Conservation (phyloP, 1,140 invertebrate species). For the Rhopalosiphum padi region DNA sequence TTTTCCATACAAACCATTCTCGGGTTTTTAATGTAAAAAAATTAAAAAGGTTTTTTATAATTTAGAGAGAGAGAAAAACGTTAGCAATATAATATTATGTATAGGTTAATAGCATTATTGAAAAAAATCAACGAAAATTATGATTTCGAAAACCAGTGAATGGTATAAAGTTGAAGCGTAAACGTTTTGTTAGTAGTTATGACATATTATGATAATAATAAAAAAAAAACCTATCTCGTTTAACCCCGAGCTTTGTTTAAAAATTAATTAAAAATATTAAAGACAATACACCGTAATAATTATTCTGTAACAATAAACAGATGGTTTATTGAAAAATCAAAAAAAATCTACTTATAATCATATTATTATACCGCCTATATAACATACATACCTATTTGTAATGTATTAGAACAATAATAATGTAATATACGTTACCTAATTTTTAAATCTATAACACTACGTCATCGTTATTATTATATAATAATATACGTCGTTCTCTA, state of each 20-base stretch:
- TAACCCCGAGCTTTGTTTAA: neutral
- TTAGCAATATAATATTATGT: neutral
- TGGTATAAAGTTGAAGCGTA: neutral
- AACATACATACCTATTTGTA: too few relatives aligned
- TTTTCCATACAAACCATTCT: neutral
- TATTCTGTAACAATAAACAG: conserved; percentile 13
- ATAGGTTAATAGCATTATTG: neutral
- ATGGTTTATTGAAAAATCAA: neutral
- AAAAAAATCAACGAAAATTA: neutral
- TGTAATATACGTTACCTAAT: neutral
- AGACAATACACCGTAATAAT: neutral
- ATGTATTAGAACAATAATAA: neutral
- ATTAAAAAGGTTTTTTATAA: neutral
- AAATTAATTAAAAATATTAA: conserved; percentile 35
- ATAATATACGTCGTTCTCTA: neutral
- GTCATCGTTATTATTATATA: neutral
- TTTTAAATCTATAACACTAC: neutral
- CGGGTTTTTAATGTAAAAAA: neutral
- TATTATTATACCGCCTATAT: neutral
- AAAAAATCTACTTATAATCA: neutral
- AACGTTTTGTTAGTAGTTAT: neutral
- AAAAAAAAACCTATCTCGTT: neutral
- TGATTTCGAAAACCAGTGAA: neutral
- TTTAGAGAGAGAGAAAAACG: neutral
- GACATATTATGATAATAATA: neutral